Conservation (phyloP, 2,797 vertebrate species). For the Coluber constrictor region DNA sequence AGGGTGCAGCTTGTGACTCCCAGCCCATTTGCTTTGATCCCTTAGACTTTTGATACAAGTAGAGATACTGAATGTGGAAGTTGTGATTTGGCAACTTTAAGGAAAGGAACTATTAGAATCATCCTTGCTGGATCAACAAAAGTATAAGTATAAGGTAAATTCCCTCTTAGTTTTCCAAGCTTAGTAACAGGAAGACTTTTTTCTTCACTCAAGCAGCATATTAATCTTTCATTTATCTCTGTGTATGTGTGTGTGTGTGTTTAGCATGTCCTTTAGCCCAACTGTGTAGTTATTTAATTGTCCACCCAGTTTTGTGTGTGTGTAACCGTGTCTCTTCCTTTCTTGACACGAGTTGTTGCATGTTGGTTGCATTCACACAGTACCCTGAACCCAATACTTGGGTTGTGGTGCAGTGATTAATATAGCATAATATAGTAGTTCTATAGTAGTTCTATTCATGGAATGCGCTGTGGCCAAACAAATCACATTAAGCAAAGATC, state of each 20-base stretch:
- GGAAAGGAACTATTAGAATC: not conserved
- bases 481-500: not conserved
- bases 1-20: not conserved
- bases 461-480: not conserved
- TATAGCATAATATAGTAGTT: too few relatives aligned
- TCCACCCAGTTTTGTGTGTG: too few relatives aligned
- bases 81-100: not conserved
- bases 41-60: not conserved
- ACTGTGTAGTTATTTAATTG: not conserved
- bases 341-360: not conserved
- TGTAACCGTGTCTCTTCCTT: not conserved
- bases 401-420: not conserved
- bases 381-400: not conserved
- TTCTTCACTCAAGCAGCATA: not conserved
- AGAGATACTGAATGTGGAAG: not conserved
- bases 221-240: not conserved
- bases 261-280: not conserved
- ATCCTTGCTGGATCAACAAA: not conserved
- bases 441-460: not conserved
- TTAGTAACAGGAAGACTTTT: not conserved
- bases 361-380: not conserved
- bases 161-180: not conserved
- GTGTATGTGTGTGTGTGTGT: not conserved
- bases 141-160: not conserved
- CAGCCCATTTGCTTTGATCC: not conserved